A percentile compares a stretch with the other conserved stretches of the same genome.
phyloP scores from a whole-genome alignment of 2,113 vertebrate species.

The Ailuropoda melanoleuca region DNA sequence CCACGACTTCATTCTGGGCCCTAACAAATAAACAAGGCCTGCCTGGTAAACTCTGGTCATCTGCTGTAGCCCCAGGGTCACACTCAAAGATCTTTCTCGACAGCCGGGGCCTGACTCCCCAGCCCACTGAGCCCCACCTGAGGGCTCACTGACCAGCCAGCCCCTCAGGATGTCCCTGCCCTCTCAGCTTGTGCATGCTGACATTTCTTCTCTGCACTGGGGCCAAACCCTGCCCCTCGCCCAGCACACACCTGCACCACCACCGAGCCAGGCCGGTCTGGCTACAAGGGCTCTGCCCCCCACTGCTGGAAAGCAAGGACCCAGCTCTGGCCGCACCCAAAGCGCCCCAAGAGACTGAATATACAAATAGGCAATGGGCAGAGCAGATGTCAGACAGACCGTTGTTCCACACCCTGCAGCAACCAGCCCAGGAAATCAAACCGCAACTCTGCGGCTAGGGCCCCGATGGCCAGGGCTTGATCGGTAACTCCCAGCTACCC shows the following conservation, averaged over 20 bases:
- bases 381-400: too few species aligned
- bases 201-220: not conserved
- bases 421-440: not conserved
- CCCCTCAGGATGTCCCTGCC: not conserved
- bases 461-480: not conserved
- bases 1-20: not conserved
- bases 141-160: not conserved
- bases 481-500: not conserved
- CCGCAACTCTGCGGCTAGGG: not conserved
- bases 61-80: not conserved
- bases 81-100: not conserved
- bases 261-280: rapidly evolving
- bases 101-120: not conserved
- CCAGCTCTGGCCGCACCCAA: not conserved
- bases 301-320: rapidly evolving
- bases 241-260: rapidly evolving
- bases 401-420: not conserved
- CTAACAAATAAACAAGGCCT: too few species aligned
- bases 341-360: rapidly evolving
- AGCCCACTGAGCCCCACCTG: not conserved
- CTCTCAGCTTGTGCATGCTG: not conserved
- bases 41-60: not conserved
- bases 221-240: not conserved
- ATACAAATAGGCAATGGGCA: not conserved
- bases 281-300: too few species aligned